Percentiles rank a stretch among this genome's conserved stretches.
Evolutionary conservation across 2,797 vertebrate species (phyloP).

Genomic region (Gephyroberyx darwinii): DNA sequence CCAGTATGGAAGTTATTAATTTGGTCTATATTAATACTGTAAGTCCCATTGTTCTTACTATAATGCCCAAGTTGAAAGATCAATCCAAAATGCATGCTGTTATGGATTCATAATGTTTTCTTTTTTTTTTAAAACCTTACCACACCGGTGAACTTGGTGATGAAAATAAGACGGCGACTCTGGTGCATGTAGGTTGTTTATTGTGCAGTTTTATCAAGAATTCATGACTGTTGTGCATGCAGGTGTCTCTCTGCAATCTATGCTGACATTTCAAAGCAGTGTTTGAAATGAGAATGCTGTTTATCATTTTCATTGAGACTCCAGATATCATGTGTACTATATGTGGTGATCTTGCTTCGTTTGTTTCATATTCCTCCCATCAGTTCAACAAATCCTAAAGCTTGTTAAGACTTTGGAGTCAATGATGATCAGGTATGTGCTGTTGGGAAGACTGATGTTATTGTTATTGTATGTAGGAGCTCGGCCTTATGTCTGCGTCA

Average conservation of each 20-base stretch:
- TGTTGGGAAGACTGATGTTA: neutral
- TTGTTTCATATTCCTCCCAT: slow-evolving; percentile 19
- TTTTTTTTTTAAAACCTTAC: slow-evolving; percentile 33
- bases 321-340: slow-evolving; percentile 1
- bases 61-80: slow-evolving; percentile 41
- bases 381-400: slow-evolving; percentile 33
- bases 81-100: slow-evolving; percentile 14
- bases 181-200: slow-evolving; percentile 42
- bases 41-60: slow-evolving; percentile 34
- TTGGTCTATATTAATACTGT: slow-evolving; percentile 56
- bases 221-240: slow-evolving; percentile 30
- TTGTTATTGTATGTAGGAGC: too few relatives aligned
- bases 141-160: neutral
- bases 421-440: neutral
- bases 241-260: slow-evolving; percentile 35
- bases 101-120: slow-evolving; percentile 61
- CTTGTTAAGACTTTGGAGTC: slow-evolving; percentile 35
- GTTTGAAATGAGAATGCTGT: slow-evolving; percentile 55
- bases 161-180: neutral
- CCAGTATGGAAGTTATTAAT: slow-evolving; percentile 55
- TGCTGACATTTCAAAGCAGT: slow-evolving; percentile 54
- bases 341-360: slow-evolving; percentile 21
- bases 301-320: slow-evolving; percentile 7
- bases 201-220: slow-evolving; percentile 47
- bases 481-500: too few relatives aligned